Base-by-base conservation (phyloP, 1,140 invertebrate genomes). In the Eurosta solidaginis region DNA sequence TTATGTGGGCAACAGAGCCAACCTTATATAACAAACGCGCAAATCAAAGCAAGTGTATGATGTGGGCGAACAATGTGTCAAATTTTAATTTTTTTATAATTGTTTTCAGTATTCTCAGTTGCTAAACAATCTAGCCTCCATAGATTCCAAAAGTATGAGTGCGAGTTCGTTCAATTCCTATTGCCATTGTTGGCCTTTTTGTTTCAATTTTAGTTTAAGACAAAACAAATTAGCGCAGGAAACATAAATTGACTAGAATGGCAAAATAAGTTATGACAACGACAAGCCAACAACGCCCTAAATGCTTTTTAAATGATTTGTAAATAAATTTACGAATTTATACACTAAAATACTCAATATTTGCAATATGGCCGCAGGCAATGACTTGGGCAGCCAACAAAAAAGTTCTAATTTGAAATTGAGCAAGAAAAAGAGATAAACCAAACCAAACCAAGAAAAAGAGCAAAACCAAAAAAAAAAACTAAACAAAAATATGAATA, bases 401-500 rank as follows among this genome's bases (percentile, higher is more conserved):
- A n/a, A 68, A 68, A 40, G 40, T 68, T 68, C 20, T 68, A 68
- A 68, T 68, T 68, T 68, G 59, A 22, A 68, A 40, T 40, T 68
- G 33, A 40, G 59, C 59, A 36, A 29, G 59, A 68, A 68, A 42
- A 36, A n/a, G 17, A 22, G 33, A 20, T 68, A 68, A 68, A 68
- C n/a, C 17, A 10, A 68, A 68, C 9, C 40, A 17, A 14, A n/a
- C n/a, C 45, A 14, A 3, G n/a, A 47, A 68, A 68, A 68, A 17
- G 9, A 54, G 12, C 33, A 10, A 17, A 22, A 33, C n/a, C 29
- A 40, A 68, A 27, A 42, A 22, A 68, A 40, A 14, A 68, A 20
- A 12, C 9, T 3, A 29, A 29, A 27, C 20, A 9, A 2, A 20
- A 40, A 9, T 42, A 42, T 2, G 4, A 29, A n/a, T 49, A 49